These are phyloP conservation scores for Notothenia rossii DNA, from an alignment of 2,113 vertebrate genomes.

Conservation along the genomic window DNA sequence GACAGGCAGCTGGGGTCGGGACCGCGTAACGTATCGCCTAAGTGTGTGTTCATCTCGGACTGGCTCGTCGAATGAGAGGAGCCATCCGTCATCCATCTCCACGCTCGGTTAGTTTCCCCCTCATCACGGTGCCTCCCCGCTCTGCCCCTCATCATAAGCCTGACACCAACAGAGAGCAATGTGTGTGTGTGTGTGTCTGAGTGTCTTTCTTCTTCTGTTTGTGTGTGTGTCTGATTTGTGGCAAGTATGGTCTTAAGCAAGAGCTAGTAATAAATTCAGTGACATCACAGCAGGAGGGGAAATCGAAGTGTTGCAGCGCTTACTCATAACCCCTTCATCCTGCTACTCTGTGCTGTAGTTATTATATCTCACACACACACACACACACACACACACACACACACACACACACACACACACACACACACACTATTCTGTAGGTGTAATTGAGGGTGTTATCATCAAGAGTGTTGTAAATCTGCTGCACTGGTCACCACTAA, in stretches of 20 bases:
- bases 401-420: conserved; percentile 18
- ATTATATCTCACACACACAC: conserved; percentile 27
- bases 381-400: conserved; percentile 16
- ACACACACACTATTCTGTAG: conserved; percentile 30
- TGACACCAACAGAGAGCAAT: conserved; percentile 37
- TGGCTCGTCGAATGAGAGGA: conserved; percentile 60
- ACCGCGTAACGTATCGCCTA: conserved; percentile 26
- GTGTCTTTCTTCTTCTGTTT: conserved; percentile 1
- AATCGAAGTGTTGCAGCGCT: conserved; percentile 72
- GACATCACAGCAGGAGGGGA: conserved; percentile 74
- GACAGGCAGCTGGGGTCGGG: conserved; percentile 49
- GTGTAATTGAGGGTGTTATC: conserved; percentile 75
- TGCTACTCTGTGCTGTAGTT: conserved; percentile 32
- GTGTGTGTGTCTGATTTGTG: conserved; percentile 65
- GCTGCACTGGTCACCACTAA: conserved; percentile 53
- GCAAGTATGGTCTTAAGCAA: conserved; percentile 57
- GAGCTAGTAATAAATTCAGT: conserved; percentile 71
- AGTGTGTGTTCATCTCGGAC: conserved; percentile 61
- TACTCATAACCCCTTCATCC: conserved; percentile 65
- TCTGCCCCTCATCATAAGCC: conserved; percentile 63
- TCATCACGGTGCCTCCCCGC: conserved; percentile 58
- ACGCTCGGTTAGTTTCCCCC: conserved; percentile 66
- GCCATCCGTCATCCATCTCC: conserved; percentile 68
- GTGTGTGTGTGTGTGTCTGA: conserved; percentile 32
- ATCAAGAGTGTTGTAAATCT: conserved; percentile 71